Conservation (phyloP, 2,113 vertebrate genomes). For the Cottus gobio region DNA sequence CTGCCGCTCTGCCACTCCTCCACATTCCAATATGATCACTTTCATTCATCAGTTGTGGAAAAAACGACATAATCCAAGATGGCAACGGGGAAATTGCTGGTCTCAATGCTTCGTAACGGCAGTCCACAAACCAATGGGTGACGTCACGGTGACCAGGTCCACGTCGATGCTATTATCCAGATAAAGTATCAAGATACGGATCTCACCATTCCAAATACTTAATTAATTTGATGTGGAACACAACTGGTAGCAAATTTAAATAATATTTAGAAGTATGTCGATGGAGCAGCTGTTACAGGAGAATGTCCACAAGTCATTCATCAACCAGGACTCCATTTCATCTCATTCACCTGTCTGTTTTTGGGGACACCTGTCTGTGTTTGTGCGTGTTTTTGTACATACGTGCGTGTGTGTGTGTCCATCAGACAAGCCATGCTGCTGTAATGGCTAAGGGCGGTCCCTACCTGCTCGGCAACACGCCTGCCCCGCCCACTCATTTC, state of each 20-base stretch:
- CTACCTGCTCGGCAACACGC: slow-evolving; percentile 90
- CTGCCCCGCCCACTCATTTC: slow-evolving; percentile 87
- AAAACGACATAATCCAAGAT: no score
- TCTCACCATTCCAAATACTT: neutral
- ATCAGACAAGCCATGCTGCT: slow-evolving; percentile 94
- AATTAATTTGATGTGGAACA: neutral
- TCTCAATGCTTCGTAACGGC: no score
- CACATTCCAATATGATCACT: no score
- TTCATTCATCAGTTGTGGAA: no score
- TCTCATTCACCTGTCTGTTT: slow-evolving; percentile 56
- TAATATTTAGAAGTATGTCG: neutral
- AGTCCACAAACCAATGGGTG: no score
- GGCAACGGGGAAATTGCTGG: no score
- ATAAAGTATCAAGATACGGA: neutral
- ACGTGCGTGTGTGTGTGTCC: slow-evolving; percentile 58
- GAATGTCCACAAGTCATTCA: slow-evolving; percentile 10
- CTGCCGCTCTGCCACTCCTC: no score
- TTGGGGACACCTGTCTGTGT: slow-evolving; percentile 39
- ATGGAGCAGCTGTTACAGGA: neutral
- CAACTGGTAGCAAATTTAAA: neutral
- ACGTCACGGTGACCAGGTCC: no score
- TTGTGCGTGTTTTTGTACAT: neutral
- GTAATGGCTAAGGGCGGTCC: slow-evolving; percentile 94
- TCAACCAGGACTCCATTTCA: slow-evolving; percentile 27
- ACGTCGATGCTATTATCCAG: neutral